phyloP scores from a whole-genome alignment of 2,797 vertebrate species.

The Acipenser transmontanus region DNA sequence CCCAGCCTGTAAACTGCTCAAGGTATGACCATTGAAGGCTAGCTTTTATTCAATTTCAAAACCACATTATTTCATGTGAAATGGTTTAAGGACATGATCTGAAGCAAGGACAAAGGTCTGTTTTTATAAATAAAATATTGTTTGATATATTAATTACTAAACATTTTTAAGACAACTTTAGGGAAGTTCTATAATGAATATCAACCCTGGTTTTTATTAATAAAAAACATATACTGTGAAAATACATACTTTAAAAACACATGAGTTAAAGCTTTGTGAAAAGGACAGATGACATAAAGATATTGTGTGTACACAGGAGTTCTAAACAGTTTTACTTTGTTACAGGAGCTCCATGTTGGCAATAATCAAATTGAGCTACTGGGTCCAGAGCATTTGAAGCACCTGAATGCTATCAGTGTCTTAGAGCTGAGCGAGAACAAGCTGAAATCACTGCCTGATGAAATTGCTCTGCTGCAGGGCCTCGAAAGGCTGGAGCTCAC shows the following conservation, averaged over 20 bases:
- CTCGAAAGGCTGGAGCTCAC: slow-evolving; percentile 76
- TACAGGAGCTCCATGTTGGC: slow-evolving; percentile 70
- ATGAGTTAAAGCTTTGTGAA: too few species aligned
- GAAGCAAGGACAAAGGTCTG: slow-evolving; percentile 15
- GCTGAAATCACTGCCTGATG: slow-evolving; percentile 67
- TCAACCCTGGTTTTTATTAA: too few species aligned
- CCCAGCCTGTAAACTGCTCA: slow-evolving; percentile 62
- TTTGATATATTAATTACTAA: too few species aligned
- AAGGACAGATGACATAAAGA: too few species aligned
- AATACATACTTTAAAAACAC: too few species aligned
- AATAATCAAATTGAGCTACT: slow-evolving; percentile 78
- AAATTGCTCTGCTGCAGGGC: slow-evolving; percentile 60
- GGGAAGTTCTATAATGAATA: too few species aligned
- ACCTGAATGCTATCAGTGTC: slow-evolving; percentile 61
- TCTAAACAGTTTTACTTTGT: slow-evolving; percentile 1
- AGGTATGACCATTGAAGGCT: slow-evolving; percentile 46
- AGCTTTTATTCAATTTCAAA: neutral
- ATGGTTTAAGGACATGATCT: too few species aligned
- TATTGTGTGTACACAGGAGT: neutral
- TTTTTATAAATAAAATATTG: too few species aligned
- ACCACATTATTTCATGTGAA: too few species aligned
- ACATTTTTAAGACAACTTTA: too few species aligned
- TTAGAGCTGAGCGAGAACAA: slow-evolving; percentile 82
- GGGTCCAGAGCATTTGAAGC: slow-evolving; percentile 57
- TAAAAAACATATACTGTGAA: slow-evolving; percentile 28